These are phyloP conservation scores for Drosophila tanythrix DNA, from an alignment of 2,888 invertebrate genomes.

Conservation along the genomic window DNA sequence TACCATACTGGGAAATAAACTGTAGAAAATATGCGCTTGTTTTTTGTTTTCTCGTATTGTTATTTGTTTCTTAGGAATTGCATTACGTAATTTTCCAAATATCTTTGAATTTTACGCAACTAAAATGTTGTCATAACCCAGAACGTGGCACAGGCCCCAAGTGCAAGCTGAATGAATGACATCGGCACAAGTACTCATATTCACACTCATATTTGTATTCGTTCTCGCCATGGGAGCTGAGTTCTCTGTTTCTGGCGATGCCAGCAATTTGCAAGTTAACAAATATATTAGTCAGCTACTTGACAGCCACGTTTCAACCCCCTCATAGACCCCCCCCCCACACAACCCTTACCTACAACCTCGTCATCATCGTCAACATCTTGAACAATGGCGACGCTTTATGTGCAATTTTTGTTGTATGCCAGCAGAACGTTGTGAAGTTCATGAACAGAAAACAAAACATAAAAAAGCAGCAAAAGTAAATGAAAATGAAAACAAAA, in stretches of 20 bases:
- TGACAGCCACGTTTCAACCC: conserved; percentile 42
- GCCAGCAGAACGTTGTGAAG: conserved; percentile 52
- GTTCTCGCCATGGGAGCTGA: not conserved
- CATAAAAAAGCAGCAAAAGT: conserved; percentile 17
- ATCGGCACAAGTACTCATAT: conserved; percentile 4
- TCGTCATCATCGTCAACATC: conserved; percentile 35
- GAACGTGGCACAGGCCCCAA: conserved; percentile 26
- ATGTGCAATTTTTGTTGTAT: conserved; percentile 27
- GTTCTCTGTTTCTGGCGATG: conserved; percentile 23
- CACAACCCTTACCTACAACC: not conserved
- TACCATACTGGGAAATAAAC: conserved; percentile 32
- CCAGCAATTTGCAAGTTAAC: conserved; percentile 64
- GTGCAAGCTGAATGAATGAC: conserved; percentile 39
- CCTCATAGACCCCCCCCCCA: not conserved
- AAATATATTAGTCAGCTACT: conserved; percentile 66
- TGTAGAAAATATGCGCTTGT: conserved; percentile 15
- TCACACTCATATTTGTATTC: not conserved
- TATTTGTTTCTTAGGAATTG: conserved; percentile 23
- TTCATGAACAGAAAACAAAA: conserved; percentile 65
- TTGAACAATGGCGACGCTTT: conserved; percentile 53
- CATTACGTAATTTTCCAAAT: conserved; percentile 39
- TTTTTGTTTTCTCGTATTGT: not conserved
- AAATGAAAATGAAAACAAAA: conserved; percentile 44
- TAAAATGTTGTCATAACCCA: conserved; percentile 25
- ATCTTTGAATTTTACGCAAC: conserved; percentile 19